Evolutionary conservation across 2,888 invertebrate species (phyloP).

Genomic region (Hyalella azteca): DNA sequence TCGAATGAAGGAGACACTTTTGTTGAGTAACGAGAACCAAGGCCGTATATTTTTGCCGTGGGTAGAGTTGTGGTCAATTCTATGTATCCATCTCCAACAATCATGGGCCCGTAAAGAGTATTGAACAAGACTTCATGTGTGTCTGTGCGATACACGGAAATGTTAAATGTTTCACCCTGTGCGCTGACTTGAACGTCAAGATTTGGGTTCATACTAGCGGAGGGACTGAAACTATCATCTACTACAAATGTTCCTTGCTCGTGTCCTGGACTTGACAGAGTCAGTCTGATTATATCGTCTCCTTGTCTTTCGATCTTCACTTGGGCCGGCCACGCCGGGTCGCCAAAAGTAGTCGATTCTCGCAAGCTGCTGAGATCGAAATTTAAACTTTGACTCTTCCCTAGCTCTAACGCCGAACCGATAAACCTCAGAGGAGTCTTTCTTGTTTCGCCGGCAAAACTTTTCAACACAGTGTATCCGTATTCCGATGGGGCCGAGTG

Average conservation of each 20-base stretch:
- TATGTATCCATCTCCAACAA: conserved; percentile 45
- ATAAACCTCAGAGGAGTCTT: neutral
- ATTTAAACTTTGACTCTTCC: neutral
- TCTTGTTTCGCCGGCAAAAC: too few species aligned
- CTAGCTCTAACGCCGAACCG: conserved; percentile 20
- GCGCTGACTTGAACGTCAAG: conserved; percentile 37
- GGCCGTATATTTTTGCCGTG: conserved; percentile 43
- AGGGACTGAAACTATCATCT: neutral
- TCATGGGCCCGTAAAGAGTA: conserved; percentile 48
- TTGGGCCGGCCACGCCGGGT: conserved; percentile 15
- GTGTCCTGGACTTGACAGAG: conserved; percentile 28
- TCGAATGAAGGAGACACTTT: conserved; percentile 32
- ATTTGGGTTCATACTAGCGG: neutral
- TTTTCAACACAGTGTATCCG: conserved; percentile 36
- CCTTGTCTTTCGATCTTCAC: conserved; percentile 39
- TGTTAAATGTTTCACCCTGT: conserved; percentile 41
- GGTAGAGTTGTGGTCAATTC: conserved; percentile 47
- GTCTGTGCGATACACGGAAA: conserved; percentile 39
- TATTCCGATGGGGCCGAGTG: conserved; percentile 50
- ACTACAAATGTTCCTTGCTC: conserved; percentile 15
- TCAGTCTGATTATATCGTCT: conserved; percentile 31
- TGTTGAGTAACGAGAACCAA: conserved; percentile 43
- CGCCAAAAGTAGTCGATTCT: conserved; percentile 1
- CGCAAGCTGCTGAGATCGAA: neutral
- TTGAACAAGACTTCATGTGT: conserved; percentile 40